Base-by-base conservation (phyloP, 1,140 invertebrate species). In the Mylabris phalerata region DNA sequence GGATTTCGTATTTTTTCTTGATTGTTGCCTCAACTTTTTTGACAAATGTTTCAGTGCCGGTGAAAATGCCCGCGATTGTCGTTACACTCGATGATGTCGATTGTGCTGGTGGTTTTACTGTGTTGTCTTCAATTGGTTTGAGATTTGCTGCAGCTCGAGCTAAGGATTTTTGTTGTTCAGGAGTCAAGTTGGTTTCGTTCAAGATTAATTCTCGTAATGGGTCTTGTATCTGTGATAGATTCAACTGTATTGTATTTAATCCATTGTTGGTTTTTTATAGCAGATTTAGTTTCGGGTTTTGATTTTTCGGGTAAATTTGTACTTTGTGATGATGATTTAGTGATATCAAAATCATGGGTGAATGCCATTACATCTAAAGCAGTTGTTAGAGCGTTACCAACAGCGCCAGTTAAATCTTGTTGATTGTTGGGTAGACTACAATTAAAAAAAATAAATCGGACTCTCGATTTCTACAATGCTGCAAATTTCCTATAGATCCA, bases 311-410 rank as follows among this genome's bases (percentile, higher is more conserved):
- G 61, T 25, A 66, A 60, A 61, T 66, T 67, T 49, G 62, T 54
- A 46, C 65, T 62, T 52, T 70, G 68, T 9, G 65, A 50, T 11
- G 58, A 50, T 11, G 58, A 52, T 11, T 46, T 52, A 47, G 63
- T 60, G 40, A 68, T 63, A 48, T 72, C 82, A 13, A 88, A 68
- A 64, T 89, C 86, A 60, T 88, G 84, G 9, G 87, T 82, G 67
- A 89, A 90, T 0, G 86, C 82, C 78, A 92, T 86, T 51, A 90
- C 87, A 67, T 91, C 89, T 52, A 92, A 79, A n/a, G 89, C 88
- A 9, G 84, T 83, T 5, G 83, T 84, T 25, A 89, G 71, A 1
- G 85, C 86, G 26, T 79, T 82, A 32, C 82, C 84, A 60, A 86
- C 86, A 62, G 66, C 81, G 62, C 61, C 78, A 59, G 49, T 75